Percentiles rank a stretch among this genome's conserved stretches.
Evolutionary conservation across 2,113 vertebrate genomes (phyloP).

Genomic region (Solea senegalensis): DNA sequence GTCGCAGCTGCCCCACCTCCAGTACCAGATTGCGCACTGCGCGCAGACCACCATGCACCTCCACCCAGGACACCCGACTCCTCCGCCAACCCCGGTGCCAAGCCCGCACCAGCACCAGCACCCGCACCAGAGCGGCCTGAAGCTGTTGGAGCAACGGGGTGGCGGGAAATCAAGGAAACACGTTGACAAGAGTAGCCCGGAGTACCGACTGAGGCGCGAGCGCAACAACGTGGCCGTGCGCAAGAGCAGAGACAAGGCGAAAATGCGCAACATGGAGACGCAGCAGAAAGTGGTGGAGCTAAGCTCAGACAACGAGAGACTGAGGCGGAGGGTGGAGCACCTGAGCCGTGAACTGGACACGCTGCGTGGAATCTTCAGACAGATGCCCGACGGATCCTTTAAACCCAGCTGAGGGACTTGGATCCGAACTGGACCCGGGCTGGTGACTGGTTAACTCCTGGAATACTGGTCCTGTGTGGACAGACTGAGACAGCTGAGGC

Average conservation of each 20-base stretch:
- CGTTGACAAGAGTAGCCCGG: slow-evolving; percentile 93
- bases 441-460: slow-evolving; percentile 33
- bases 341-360: slow-evolving; percentile 95
- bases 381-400: slow-evolving; percentile 93
- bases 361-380: slow-evolving; percentile 95
- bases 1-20: slow-evolving; percentile 89
- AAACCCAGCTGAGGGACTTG: slow-evolving; percentile 86
- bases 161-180: slow-evolving; percentile 89
- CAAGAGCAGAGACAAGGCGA: slow-evolving; percentile 97
- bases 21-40: slow-evolving; percentile 96
- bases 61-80: slow-evolving; percentile 94
- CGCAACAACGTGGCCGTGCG: slow-evolving; percentile 98
- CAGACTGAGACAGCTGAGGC: slow-evolving; percentile 71
- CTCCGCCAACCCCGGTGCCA: slow-evolving; percentile 95
- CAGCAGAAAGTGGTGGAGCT: slow-evolving; percentile 97
- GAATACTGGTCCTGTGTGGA: slow-evolving; percentile 12
- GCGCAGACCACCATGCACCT: slow-evolving; percentile 97
- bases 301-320: slow-evolving; percentile 92
- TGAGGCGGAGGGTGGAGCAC: slow-evolving; percentile 94
- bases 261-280: slow-evolving; percentile 95
- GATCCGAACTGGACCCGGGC: background rate
- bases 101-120: slow-evolving; percentile 88
- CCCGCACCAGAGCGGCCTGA: slow-evolving; percentile 77
- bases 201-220: slow-evolving; percentile 95
- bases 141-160: slow-evolving; percentile 73